These are phyloP conservation scores for Clupea harengus DNA, from an alignment of 2,113 vertebrate genomes.

Conservation along the genomic window DNA sequence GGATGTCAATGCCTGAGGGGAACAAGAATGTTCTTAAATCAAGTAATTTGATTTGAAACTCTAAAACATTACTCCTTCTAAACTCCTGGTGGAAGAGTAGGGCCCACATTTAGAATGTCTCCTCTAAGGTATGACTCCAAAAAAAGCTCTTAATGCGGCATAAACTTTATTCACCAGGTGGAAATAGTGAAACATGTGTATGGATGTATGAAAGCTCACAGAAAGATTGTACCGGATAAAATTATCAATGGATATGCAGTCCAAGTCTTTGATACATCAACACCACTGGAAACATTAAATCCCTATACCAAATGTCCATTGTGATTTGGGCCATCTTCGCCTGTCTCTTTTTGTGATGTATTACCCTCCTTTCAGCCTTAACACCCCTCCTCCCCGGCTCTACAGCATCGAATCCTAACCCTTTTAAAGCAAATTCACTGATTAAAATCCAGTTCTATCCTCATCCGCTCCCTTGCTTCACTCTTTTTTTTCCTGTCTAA, in stretches of 20 bases:
- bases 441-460: not conserved
- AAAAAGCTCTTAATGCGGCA: not conserved
- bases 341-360: not conserved
- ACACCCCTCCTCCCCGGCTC: not conserved
- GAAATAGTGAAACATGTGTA: no score
- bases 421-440: not conserved
- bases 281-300: not conserved
- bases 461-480: not conserved
- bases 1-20: slow-evolving; percentile 78
- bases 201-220: no score
- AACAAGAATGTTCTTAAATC: not conserved
- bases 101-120: not conserved
- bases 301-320: not conserved
- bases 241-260: not conserved
- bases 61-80: not conserved
- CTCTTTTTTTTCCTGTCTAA: not conserved
- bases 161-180: not conserved
- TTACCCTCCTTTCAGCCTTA: not conserved
- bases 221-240: no score
- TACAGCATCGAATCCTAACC: not conserved
- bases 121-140: not conserved
- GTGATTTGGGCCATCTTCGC: not conserved
- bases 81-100: not conserved
- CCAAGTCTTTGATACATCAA: not conserved
- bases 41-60: not conserved